phyloP scores from a whole-genome alignment of 2,797 vertebrate species.

The Zenarchopterus dispar region DNA sequence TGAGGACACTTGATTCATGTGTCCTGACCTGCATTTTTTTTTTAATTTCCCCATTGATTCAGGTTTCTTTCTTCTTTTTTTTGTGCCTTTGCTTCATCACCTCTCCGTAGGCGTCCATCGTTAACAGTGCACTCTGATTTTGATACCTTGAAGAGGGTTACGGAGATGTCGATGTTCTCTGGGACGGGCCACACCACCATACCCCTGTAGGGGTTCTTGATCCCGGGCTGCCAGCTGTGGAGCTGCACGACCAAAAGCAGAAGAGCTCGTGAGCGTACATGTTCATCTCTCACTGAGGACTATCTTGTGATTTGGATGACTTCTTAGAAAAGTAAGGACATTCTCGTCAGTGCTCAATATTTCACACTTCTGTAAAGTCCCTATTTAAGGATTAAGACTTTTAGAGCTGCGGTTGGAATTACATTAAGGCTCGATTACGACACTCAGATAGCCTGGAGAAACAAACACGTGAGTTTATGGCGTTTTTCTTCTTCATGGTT shows the following conservation, averaged over 20 bases:
- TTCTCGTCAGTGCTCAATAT: background rate
- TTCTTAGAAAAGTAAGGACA: background rate
- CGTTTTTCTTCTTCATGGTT: slow-evolving; percentile 9
- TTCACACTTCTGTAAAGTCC: background rate
- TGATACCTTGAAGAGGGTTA: slow-evolving; percentile 91
- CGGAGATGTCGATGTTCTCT: slow-evolving; percentile 92
- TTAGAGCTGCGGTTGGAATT: no score
- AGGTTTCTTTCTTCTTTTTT: no score
- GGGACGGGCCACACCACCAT: slow-evolving; percentile 92
- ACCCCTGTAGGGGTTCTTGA: slow-evolving; percentile 92
- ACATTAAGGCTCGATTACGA: no score
- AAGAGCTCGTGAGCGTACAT: background rate
- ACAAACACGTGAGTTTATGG: background rate
- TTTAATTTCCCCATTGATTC: no score
- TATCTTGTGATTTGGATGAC: background rate
- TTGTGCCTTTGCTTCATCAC: background rate
- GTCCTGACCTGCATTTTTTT: no score
- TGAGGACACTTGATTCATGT: no score
- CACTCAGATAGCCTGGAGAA: no score
- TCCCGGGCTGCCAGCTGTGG: slow-evolving; percentile 93
- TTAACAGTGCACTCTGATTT: slow-evolving; percentile 1
- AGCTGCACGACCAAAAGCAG: slow-evolving; percentile 75
- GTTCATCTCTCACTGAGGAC: background rate
- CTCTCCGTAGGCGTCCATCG: background rate
- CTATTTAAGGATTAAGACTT: no score